A percentile compares a stretch with the other conserved stretches of the same genome.
Evolutionary conservation across 1,140 invertebrate genomes (phyloP).

Genomic region (Microplitis demolitor): DNA sequence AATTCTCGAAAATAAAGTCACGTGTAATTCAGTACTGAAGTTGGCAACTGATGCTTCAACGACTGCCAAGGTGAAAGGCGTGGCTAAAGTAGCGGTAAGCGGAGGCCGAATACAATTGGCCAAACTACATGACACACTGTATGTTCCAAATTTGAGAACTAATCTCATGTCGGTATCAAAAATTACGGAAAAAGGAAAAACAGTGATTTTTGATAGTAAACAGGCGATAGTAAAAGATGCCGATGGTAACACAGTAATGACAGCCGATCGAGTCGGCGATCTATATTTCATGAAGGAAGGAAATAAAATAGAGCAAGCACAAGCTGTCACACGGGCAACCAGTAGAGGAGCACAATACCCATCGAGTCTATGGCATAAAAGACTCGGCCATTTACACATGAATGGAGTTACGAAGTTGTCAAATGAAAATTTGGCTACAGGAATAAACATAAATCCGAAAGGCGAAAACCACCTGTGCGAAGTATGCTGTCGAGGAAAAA

Average conservation of each 20-base stretch:
- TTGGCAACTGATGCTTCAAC: no score
- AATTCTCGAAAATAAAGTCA: no score
- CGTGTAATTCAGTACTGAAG: conserved; percentile 15
- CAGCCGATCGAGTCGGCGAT: conserved; percentile 13
- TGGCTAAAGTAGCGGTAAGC: no score
- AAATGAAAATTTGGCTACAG: not conserved
- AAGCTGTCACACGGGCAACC: not conserved
- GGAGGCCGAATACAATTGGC: no score
- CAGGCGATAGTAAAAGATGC: conserved; percentile 11
- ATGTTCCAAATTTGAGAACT: no score
- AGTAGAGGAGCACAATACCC: not conserved
- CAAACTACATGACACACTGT: no score
- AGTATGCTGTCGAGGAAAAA: conserved; percentile 35
- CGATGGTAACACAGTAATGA: not conserved
- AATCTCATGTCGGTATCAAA: no score
- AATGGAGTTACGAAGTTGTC: not conserved
- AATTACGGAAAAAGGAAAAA: conserved; percentile 21
- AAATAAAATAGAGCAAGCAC: not conserved
- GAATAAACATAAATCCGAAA: not conserved
- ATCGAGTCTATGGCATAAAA: conserved; percentile 2
- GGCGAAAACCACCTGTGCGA: not conserved
- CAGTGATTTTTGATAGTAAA: conserved; percentile 21
- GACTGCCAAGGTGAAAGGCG: no score
- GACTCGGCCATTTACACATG: conserved; percentile 9
- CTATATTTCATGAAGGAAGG: conserved; percentile 11